Evolutionary conservation across 2,797 vertebrate genomes (phyloP), one percentile per base, ranked within the genome.

Genomic region (Sibirionetta formosa): DNA sequence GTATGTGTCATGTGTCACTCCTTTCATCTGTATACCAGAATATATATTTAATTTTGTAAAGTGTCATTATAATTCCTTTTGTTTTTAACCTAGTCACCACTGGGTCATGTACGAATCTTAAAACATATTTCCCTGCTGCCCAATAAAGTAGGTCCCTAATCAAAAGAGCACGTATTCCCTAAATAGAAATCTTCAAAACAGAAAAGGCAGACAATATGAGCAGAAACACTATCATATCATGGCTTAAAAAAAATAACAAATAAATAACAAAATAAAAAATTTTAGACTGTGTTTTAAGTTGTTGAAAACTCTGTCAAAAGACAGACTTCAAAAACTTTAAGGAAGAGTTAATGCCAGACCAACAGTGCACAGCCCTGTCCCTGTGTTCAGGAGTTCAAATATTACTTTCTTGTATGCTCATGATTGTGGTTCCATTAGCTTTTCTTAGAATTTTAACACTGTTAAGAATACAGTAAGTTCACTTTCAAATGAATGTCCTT

Each of bases 341-440:
- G 60, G 38, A 57, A 64, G 8, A 42, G 15, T 17, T 50, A 14
- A 3, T 17, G 4, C 22, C 50, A 68, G 29, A 46, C 2, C 22
- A 82, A 24, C 24, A 64, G 50, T 4, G 2, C 14, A 27, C 14
- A 7, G 20, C 46, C 11, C 22, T 66, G 23, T 14, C 27, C 26
- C 57, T 0, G 0, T 1, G 0, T 0, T 15, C 18, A 54, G 18
- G 6, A 44, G 17, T 42, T 63, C 24, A 36, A 50, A 31, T 6
- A 33, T 46, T 71, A 40, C 8, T 9, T n/a, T 63, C 38, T 12
- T 2, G 4, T 5, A 13, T 14, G 35, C 29, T 64, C 35, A 3
- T 24, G 6, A 18, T 46, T 58, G 86, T 46, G 8, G 38, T 65
- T 42, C 38, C 24, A 7, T 13, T 9, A 61, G 22, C 4, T 54